These are phyloP conservation scores for Garra rufa DNA, from an alignment of 2,113 vertebrate species.

Conservation along the genomic window DNA sequence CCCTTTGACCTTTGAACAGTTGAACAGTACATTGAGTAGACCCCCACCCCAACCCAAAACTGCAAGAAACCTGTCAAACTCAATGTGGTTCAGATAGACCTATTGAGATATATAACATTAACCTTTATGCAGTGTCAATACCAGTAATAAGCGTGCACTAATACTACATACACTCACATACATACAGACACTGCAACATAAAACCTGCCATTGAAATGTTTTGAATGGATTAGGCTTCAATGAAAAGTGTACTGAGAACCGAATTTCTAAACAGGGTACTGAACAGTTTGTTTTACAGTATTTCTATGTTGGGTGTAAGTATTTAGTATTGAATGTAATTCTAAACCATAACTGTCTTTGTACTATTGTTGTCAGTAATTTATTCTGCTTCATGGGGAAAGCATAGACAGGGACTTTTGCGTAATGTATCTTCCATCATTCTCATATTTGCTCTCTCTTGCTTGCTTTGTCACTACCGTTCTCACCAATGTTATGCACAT, in stretches of 20 bases:
- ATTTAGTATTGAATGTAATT: constrained; percentile 49
- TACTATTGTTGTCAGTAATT: constrained; percentile 9
- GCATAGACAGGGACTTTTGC: neutral
- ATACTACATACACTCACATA: constrained; percentile 17
- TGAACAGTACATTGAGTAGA: constrained; percentile 3
- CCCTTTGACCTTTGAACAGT: constrained; percentile 72
- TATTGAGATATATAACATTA: neutral
- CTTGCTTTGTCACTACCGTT: constrained; percentile 9
- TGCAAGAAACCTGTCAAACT: constrained; percentile 38
- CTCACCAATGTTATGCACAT: neutral
- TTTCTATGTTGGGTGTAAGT: constrained; percentile 53
- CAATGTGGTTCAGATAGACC: neutral
- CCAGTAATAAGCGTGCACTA: constrained; percentile 31
- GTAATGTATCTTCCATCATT: neutral
- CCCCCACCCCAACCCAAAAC: neutral
- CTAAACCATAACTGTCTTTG: constrained; percentile 13
- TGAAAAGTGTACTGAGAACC: neutral
- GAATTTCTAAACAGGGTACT: neutral
- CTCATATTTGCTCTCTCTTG: neutral
- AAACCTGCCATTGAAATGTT: constrained; percentile 58
- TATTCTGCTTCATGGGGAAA: constrained; percentile 22
- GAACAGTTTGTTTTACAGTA: constrained; percentile 38
- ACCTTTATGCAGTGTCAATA: neutral
- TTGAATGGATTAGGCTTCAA: constrained; percentile 67
- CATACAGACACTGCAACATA: constrained; percentile 45